Evolutionary conservation across 2,797 vertebrate genomes (phyloP).

Genomic region (Triplophysa yarkandensis): DNA sequence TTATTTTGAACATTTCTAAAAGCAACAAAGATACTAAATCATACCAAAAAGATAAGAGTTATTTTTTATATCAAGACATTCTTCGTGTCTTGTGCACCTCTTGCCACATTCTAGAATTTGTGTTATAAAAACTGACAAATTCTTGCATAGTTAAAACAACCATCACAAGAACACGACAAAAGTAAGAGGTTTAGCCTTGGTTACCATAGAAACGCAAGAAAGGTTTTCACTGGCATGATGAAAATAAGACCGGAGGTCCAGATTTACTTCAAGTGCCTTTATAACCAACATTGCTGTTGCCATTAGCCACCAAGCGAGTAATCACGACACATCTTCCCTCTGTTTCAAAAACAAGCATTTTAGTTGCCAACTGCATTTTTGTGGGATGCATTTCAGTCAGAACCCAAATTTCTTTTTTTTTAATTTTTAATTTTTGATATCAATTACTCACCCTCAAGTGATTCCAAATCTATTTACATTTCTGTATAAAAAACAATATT

Average conservation of each 20-base stretch:
- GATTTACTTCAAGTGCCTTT: slow-evolving; percentile 32
- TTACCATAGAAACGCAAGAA: slow-evolving; percentile 41
- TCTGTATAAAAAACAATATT: too few species aligned
- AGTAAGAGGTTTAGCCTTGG: slow-evolving; percentile 43
- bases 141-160: slow-evolving; percentile 15
- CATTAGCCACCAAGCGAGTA: slow-evolving; percentile 23
- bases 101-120: background rate
- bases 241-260: slow-evolving; percentile 30
- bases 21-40: background rate
- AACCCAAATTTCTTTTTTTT: background rate
- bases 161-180: slow-evolving; percentile 14
- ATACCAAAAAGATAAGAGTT: background rate
- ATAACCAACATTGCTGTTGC: slow-evolving; percentile 27
- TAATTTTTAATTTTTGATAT: too few species aligned
- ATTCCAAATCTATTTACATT: too few species aligned
- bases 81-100: background rate
- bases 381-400: background rate
- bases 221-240: slow-evolving; percentile 32
- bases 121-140: background rate
- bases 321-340: background rate
- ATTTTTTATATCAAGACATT: background rate
- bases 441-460: too few species aligned
- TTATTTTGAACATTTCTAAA: background rate
- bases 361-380: background rate
- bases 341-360: background rate